These are phyloP conservation scores for Lutjanus erythropterus DNA, from an alignment of 2,113 vertebrate genomes.

Conservation along the genomic window DNA sequence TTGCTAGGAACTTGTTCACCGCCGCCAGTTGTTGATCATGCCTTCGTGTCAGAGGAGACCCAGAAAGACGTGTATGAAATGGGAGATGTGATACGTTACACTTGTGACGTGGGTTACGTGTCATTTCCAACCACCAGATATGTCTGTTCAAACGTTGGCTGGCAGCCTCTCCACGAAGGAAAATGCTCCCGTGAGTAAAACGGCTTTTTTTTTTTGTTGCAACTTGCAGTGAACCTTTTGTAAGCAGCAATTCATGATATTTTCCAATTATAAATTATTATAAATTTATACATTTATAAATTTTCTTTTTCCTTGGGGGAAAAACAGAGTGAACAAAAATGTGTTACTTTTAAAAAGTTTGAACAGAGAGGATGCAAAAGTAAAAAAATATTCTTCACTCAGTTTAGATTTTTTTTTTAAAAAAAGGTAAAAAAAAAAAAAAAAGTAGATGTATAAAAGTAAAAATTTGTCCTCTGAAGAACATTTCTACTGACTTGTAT, in stretches of 20 bases:
- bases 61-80: conserved; percentile 18
- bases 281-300: no score
- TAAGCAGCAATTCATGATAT: neutral
- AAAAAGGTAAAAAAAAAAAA: no score
- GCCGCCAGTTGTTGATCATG: conserved; percentile 33
- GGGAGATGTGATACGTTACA: conserved; percentile 40
- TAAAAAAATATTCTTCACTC: no score
- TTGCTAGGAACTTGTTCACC: conserved; percentile 39
- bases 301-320: no score
- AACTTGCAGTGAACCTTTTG: neutral
- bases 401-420: no score
- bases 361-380: no score
- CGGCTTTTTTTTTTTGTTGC: neutral
- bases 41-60: conserved; percentile 8
- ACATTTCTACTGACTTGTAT: no score
- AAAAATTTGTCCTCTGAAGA: no score
- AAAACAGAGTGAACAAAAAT: neutral
- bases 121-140: conserved; percentile 45
- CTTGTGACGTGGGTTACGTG: conserved; percentile 55
- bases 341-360: no score
- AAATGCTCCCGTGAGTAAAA: conserved; percentile 53
- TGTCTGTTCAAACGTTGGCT: neutral
- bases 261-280: neutral
- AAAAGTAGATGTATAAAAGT: no score
- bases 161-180: neutral